Base-by-base conservation (phyloP, 35 echinoderm and acorn worm species). In the Anneissia japonica region DNA sequence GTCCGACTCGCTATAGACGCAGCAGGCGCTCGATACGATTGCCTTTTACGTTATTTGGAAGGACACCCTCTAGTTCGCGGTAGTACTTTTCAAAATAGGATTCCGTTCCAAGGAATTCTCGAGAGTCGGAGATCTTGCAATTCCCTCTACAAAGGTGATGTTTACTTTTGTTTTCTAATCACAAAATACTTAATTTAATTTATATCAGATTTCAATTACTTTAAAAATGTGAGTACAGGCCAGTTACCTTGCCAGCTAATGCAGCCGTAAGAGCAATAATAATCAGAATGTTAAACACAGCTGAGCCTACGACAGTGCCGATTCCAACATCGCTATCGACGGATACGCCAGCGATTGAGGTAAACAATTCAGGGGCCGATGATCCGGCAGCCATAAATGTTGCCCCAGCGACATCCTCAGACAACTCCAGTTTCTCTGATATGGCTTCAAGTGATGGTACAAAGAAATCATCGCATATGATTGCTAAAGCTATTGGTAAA, bases 401-500 rank as follows among this genome's bases (percentile, higher is more conserved):
- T 31, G 96, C 96, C 28, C 96, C 96, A 23, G 96, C 96, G 36
- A 99, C 96, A 78, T 99, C 96, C 38, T 99, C 96, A 6, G 96
- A 99, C 16, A 99, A 84, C 26, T 91, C 83, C 23, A 99, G 84
- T 75, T 88, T 83, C 89, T 99, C 96, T 28, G 96, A 99, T 81
- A 99, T 99, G 78, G 80, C 92, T 77, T 99, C 96, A 84, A 99
- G 56, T 21, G 96, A 99, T 64, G 96, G 92, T 32, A 99, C 96
- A 79, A 99, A 99, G 96, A 99, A 99, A 46, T 99, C 96, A 86
- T 99, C 96, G 74, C 96, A 99, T 36, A 99, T 91, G 34, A 99
- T 94, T 77, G 96, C 96, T 14, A 99, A 30, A 30, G 91, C 95
- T 97, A 83, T 9, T 77, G 74, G 73, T 5, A 83, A 46, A 46